Conservation (phyloP, 2,888 invertebrate genomes). For the Dascillus cervinus region DNA sequence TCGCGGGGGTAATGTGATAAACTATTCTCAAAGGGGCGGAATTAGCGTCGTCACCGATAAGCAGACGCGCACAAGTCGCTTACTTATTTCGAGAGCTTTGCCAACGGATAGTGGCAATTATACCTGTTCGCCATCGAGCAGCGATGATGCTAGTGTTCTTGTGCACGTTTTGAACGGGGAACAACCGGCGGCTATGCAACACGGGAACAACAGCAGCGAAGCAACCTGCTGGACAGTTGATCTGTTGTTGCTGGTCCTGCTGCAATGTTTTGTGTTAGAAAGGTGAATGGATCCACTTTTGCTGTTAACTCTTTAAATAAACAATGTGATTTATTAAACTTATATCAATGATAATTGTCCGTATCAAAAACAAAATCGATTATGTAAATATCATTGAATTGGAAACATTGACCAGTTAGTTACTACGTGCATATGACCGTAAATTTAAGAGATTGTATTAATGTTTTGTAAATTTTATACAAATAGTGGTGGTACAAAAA, state of each 20-base stretch:
- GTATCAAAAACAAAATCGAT: slow-evolving; percentile 1
- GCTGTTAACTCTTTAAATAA: background rate
- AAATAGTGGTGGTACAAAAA: too few species aligned
- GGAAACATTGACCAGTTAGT: background rate
- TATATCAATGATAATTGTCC: slow-evolving; percentile 13
- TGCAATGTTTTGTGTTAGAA: slow-evolving; percentile 30
- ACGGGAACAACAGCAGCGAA: slow-evolving; percentile 35
- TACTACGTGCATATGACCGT: background rate
- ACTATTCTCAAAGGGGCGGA: slow-evolving; percentile 78
- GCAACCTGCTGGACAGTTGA: slow-evolving; percentile 30
- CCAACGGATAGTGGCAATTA: slow-evolving; percentile 82
- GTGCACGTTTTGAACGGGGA: slow-evolving; percentile 51
- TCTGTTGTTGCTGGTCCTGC: slow-evolving; percentile 26
- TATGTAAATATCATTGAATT: background rate
- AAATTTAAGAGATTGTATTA: too few species aligned
- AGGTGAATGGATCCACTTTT: too few species aligned
- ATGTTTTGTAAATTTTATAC: too few species aligned
- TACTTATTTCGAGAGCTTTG: slow-evolving; percentile 76
- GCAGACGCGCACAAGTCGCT: slow-evolving; percentile 73
- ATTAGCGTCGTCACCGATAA: slow-evolving; percentile 82
- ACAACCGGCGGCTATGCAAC: slow-evolving; percentile 43
- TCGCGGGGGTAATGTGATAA: slow-evolving; percentile 72
- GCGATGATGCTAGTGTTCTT: slow-evolving; percentile 50
- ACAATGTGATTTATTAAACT: slow-evolving; percentile 8
- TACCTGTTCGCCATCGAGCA: slow-evolving; percentile 67